Evolutionary conservation across 2,797 vertebrate genomes (phyloP).

Genomic region (Hirundo rustica): DNA sequence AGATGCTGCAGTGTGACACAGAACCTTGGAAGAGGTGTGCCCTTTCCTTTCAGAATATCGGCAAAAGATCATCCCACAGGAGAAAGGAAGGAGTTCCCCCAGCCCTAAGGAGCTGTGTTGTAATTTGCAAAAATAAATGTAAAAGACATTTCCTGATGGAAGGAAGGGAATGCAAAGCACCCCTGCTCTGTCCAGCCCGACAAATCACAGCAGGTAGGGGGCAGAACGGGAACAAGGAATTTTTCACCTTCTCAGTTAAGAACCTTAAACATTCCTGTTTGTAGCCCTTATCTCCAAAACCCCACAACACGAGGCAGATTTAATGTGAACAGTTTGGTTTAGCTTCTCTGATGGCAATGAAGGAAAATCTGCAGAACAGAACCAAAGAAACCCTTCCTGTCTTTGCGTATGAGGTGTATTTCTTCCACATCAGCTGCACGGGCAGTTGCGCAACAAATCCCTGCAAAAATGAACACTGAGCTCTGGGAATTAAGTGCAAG

Average conservation of each 20-base stretch:
- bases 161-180: neutral
- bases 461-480: neutral
- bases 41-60: neutral
- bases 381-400: neutral
- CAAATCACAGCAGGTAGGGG: neutral
- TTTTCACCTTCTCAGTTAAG: neutral
- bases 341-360: neutral
- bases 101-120: neutral
- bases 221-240: neutral
- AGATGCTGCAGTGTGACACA: neutral
- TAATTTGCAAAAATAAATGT: neutral
- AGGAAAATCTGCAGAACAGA: neutral
- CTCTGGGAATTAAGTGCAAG: neutral
- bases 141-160: neutral
- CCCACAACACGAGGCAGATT: neutral
- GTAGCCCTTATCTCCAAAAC: neutral
- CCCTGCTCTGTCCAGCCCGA: neutral
- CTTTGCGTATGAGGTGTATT: neutral
- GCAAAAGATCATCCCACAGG: neutral
- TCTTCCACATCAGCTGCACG: neutral
- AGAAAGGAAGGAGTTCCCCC: neutral
- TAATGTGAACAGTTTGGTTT: neutral
- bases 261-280: neutral
- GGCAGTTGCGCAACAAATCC: neutral
- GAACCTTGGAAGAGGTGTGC: fast-evolving